Percentiles rank a stretch among this genome's conserved stretches.
Evolutionary conservation across 1,140 invertebrate genomes (phyloP).

Genomic region (Lysiphlebus fabarum): DNA sequence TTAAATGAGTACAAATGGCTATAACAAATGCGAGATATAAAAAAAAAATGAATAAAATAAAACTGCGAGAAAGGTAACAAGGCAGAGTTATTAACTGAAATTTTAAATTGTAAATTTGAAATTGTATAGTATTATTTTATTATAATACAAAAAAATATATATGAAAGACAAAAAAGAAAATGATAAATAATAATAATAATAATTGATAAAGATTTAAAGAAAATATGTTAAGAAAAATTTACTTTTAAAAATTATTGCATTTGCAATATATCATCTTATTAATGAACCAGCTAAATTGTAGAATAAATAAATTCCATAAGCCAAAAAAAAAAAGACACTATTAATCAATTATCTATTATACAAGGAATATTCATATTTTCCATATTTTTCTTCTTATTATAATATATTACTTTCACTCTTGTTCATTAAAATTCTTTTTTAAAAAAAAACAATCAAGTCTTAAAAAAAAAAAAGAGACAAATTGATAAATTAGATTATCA

Average conservation of each 20-base stretch:
- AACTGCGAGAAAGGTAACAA: too few relatives aligned
- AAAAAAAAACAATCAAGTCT: conserved; percentile 16
- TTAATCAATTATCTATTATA: too few relatives aligned
- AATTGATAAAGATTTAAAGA: too few relatives aligned
- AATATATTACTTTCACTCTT: too few relatives aligned
- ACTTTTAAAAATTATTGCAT: too few relatives aligned
- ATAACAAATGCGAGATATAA: conserved; percentile 20
- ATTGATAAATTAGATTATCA: conserved; percentile 34
- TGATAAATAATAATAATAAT: conserved; percentile 7
- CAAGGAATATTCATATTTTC: too few relatives aligned
- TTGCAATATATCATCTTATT: too few relatives aligned
- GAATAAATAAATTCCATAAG: too few relatives aligned
- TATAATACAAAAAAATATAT: conserved; percentile 8
- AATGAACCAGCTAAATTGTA: too few relatives aligned
- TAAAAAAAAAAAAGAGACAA: conserved; percentile 29
- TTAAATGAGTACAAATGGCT: conserved; percentile 26
- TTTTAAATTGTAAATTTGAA: conserved; percentile 14
- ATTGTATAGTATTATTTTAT: conserved; percentile 21
- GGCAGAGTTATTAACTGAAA: too few relatives aligned
- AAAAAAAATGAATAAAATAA: not conserved
- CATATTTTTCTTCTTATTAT: too few relatives aligned
- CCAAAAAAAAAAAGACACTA: conserved; percentile 2
- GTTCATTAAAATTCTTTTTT: not conserved
- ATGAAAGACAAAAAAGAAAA: conserved; percentile 1
- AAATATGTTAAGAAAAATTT: too few relatives aligned